Conservation (phyloP, 2,797 vertebrate genomes). For the Spondyliosoma cantharus region DNA sequence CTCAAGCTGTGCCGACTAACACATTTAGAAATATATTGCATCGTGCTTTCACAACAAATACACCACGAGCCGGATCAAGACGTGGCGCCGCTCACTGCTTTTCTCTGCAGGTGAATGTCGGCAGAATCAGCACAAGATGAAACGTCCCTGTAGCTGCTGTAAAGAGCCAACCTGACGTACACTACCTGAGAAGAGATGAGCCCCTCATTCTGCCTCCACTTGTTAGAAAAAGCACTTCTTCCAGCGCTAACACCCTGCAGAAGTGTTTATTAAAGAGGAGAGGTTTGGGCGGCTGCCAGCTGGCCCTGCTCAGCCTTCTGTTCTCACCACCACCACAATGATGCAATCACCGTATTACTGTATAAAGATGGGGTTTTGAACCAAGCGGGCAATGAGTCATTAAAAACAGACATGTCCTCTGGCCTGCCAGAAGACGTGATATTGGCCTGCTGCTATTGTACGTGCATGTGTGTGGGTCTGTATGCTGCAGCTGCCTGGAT, state of each 20-base stretch:
- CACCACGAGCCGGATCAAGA: too few relatives aligned
- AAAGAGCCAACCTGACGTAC: background rate
- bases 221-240: background rate
- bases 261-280: background rate
- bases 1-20: too few relatives aligned
- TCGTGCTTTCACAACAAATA: too few relatives aligned
- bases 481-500: slow-evolving; percentile 22
- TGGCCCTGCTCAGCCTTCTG: background rate
- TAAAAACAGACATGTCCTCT: background rate
- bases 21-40: too few relatives aligned
- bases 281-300: slow-evolving; percentile 14
- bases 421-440: background rate
- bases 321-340: background rate
- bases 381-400: slow-evolving; percentile 1
- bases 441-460: background rate
- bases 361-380: slow-evolving; percentile 19
- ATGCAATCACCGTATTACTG: background rate
- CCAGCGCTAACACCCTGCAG: background rate
- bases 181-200: background rate
- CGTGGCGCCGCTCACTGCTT: too few relatives aligned
- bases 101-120: too few relatives aligned
- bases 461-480: background rate
- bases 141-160: too few relatives aligned
- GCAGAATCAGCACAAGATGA: background rate
- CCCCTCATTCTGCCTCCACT: background rate